Evolutionary conservation across 1,140 invertebrate genomes (phyloP), one percentile per base, ranked within the genome.

Genomic region (Xylocopa sonorina): DNA sequence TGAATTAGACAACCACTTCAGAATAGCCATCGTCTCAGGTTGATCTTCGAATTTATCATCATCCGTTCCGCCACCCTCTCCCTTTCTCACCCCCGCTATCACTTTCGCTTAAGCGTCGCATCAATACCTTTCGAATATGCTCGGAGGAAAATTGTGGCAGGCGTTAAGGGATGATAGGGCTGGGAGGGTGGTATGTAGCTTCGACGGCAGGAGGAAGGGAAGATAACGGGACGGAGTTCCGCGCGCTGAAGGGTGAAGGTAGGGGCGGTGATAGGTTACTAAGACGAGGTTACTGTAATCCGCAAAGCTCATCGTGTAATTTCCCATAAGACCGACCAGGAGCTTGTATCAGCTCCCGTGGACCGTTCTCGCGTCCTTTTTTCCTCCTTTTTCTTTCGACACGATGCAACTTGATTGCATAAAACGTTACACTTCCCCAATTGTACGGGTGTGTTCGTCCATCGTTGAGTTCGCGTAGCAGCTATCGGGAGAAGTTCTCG

Each of bases 221-320:
- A 27, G 63, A 53, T 34, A n/a, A 29, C 24, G 32, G 18, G 34
- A 18, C 48, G 69, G 58, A 64, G 62, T 10, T 24, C 3, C 2
- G n/a, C 34, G 50, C 50, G 74, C 57, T 53, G 29, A 38, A 34
- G 18, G 34, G 6, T 1, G 27, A 41, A 21, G 48, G 16, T 4
- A 48, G 32, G 48, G 50, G 57, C 57, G 55, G 55, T 41, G 50
- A 66, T 32, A 34, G 73, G 73, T 67, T 67, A 46, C 73, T 38
- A 21, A 55, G 50, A 75, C 62, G 79, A 84, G 82, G 82, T 83
- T 80, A 79, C 58, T 43, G 82, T 85, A 88, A 87, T 86, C 82
- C 81, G 57, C 67, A 85, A 76, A 88, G 86, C 86, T 89, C 87
- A 84, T 89, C 86, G 80, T 85, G 84, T 90, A 90, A 90, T 90